phyloP scores from a whole-genome alignment of 2,888 invertebrate species.

The Drosophila algonquin region DNA sequence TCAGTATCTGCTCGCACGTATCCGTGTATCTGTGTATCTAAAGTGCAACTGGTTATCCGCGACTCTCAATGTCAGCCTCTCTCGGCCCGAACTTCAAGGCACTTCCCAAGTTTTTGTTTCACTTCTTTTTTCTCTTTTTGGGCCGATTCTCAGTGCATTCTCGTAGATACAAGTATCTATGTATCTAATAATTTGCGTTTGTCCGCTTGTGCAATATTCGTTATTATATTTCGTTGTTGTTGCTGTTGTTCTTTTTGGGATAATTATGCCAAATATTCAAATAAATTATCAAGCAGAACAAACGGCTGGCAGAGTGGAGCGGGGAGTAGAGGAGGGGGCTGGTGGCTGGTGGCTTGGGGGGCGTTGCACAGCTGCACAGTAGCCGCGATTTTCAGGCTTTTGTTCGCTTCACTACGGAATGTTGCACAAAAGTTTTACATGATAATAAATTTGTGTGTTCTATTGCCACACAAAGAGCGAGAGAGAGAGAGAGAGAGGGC shows the following conservation, averaged over 20 bases:
- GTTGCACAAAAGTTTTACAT: slow-evolving; percentile 74
- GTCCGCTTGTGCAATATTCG: slow-evolving; percentile 44
- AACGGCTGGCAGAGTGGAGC: slow-evolving; percentile 15
- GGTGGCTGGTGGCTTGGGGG: too few relatives aligned
- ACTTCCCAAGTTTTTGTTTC: slow-evolving; percentile 7
- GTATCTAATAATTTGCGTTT: slow-evolving; percentile 13
- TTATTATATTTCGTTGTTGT: slow-evolving; percentile 43
- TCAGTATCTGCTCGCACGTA: not conserved
- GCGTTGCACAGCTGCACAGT: slow-evolving; percentile 62
- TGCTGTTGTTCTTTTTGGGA: not conserved
- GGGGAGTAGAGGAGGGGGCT: too few relatives aligned
- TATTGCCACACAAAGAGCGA: slow-evolving; percentile 10
- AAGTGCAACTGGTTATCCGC: slow-evolving; percentile 20
- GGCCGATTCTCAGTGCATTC: slow-evolving; percentile 36
- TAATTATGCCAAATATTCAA: slow-evolving; percentile 72
- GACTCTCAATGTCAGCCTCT: slow-evolving; percentile 58
- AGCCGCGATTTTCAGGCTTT: slow-evolving; percentile 54
- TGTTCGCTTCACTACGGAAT: slow-evolving; percentile 53
- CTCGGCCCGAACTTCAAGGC: slow-evolving; percentile 9
- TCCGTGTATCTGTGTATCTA: not conserved
- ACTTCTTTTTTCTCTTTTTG: slow-evolving; percentile 19
- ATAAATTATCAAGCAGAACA: slow-evolving; percentile 76
- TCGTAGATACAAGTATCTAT: slow-evolving; percentile 23
- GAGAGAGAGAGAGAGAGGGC: not conserved
- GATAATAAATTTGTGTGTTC: slow-evolving; percentile 61